Percentiles rank a stretch among this genome's conserved stretches.
phyloP scores from a whole-genome alignment of 2,888 invertebrate species.

The Linyphia triangularis region DNA sequence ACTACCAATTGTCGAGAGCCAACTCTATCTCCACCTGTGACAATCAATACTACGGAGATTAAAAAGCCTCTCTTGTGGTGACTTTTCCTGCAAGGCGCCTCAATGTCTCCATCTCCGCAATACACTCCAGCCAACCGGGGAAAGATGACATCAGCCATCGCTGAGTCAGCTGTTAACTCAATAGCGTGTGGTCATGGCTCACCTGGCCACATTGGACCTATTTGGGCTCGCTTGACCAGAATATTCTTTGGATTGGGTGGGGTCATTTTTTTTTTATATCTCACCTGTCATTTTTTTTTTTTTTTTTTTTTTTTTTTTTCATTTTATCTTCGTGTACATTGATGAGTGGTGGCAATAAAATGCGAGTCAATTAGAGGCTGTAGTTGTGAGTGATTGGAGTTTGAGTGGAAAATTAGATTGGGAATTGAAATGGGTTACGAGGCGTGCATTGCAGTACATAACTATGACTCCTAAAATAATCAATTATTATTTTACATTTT shows the following conservation, averaged over 20 bases:
- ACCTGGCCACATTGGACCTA: conserved; percentile 8
- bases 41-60: conserved; percentile 10
- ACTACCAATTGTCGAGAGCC: too few species aligned
- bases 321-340: not conserved
- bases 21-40: too few species aligned
- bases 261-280: not conserved
- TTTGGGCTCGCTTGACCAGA: conserved; percentile 17
- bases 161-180: conserved; percentile 44
- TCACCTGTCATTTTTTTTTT: not conserved
- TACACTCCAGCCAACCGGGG: not conserved
- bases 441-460: too few species aligned
- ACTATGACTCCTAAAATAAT: too few species aligned
- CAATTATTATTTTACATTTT: too few species aligned
- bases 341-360: conserved; percentile 51
- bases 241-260: conserved; percentile 15
- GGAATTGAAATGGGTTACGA: too few species aligned
- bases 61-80: conserved; percentile 3
- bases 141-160: conserved; percentile 23
- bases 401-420: not conserved
- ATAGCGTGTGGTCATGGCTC: conserved; percentile 45
- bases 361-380: conserved; percentile 6
- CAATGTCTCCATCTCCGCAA: not conserved
- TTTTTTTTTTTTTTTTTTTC: not conserved
- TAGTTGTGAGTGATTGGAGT: conserved; percentile 27
- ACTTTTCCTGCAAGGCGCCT: conserved; percentile 34